These are phyloP conservation scores for Sycophila texana DNA, from an alignment of 2,888 invertebrate genomes.

Conservation along the genomic window DNA sequence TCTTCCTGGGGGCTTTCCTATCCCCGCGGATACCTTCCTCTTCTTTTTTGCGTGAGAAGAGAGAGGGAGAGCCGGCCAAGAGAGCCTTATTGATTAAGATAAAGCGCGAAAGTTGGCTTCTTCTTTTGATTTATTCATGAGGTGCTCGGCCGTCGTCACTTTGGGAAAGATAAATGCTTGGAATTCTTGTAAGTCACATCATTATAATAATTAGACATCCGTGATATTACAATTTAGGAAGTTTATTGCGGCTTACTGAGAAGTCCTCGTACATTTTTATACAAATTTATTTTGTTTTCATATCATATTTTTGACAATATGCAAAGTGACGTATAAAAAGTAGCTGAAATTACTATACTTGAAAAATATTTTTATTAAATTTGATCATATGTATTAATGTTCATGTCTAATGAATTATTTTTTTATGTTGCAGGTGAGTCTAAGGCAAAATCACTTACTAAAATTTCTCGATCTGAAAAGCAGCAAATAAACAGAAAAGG, in stretches of 20 bases:
- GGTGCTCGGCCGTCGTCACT: too few relatives aligned
- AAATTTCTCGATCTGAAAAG: constrained; percentile 58
- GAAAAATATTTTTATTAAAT: not conserved
- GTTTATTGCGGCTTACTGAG: too few relatives aligned
- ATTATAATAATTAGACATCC: too few relatives aligned
- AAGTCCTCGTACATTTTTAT: too few relatives aligned
- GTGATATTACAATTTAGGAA: too few relatives aligned
- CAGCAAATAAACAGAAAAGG: constrained; percentile 52
- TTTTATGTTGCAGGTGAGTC: constrained; percentile 71
- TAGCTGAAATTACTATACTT: not conserved
- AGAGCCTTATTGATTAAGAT: constrained; percentile 19
- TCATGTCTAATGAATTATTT: not conserved
- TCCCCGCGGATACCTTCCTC: not conserved
- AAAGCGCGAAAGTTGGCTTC: not conserved
- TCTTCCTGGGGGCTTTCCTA: not conserved
- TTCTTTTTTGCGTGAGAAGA: not conserved
- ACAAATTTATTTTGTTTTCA: too few relatives aligned
- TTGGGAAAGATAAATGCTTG: too few relatives aligned
- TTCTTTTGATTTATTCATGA: too few relatives aligned
- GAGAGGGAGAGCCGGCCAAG: not conserved
- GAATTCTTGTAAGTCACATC: too few relatives aligned
- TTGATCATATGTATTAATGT: not conserved
- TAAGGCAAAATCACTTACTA: constrained; percentile 64
- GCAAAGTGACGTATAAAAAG: constrained; percentile 14
- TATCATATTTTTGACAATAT: not conserved